A percentile compares a stretch with the other conserved stretches of the same genome.
Evolutionary conservation across 2,888 invertebrate species (phyloP).

Genomic region (Mesorhabditis spiculigera): DNA sequence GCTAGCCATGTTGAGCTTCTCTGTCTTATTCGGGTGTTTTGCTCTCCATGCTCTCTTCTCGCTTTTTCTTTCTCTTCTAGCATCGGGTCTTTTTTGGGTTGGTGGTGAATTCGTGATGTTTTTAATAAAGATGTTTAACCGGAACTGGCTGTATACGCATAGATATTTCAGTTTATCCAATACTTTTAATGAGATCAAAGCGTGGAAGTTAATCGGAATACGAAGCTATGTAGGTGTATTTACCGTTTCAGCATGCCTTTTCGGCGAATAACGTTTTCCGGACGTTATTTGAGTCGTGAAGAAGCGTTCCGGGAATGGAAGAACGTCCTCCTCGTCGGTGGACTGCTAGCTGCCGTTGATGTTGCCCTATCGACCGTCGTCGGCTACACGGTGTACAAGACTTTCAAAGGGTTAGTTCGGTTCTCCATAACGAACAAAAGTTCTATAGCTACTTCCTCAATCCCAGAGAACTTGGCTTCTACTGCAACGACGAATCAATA

Average conservation of each 20-base stretch:
- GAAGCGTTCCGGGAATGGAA: not conserved
- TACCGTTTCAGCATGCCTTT: not conserved
- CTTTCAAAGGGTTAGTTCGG: not conserved
- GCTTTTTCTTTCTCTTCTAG: too few species aligned
- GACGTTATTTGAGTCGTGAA: not conserved
- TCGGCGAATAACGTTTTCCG: not conserved
- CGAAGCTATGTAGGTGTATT: too few species aligned
- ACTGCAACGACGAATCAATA: not conserved
- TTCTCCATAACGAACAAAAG: not conserved
- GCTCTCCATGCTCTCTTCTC: too few species aligned
- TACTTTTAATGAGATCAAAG: too few species aligned
- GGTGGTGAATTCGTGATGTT: too few species aligned
- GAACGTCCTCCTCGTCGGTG: not conserved
- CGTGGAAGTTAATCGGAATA: too few species aligned
- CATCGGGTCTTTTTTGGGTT: too few species aligned
- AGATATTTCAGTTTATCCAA: too few species aligned
- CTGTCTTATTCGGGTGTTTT: too few species aligned
- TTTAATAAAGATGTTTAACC: too few species aligned
- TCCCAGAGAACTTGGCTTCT: not conserved
- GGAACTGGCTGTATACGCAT: too few species aligned
- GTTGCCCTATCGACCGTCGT: not conserved
- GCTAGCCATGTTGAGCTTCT: too few species aligned
- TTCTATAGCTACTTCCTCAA: constrained; percentile 1
- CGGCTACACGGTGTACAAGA: constrained; percentile 1
- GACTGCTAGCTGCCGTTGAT: not conserved